Conservation (phyloP, 2,797 vertebrate genomes). For the Eidolon dupreanum region DNA sequence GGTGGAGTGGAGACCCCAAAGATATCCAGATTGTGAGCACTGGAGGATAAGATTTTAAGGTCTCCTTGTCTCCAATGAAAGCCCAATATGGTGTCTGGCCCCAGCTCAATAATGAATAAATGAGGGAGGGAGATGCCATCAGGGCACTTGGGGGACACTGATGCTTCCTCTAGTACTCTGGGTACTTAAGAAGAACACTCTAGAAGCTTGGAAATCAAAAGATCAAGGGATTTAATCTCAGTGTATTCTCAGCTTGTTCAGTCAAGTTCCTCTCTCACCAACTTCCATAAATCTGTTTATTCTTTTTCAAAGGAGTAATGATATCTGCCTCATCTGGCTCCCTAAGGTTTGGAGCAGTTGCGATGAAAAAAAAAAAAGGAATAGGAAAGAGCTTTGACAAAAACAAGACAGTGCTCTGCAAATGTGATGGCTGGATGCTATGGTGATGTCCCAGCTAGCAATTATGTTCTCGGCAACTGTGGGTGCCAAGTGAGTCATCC, state of each 20-base stretch:
- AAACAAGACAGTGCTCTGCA: conserved; percentile 58
- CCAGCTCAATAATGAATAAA: conserved; percentile 45
- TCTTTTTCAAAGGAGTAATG: conserved; percentile 50
- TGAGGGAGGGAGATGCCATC: background rate
- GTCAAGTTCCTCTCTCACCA: background rate
- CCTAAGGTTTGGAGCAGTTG: conserved; percentile 1
- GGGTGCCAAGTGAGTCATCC: conserved; percentile 55
- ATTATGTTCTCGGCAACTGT: conserved; percentile 62
- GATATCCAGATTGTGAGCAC: background rate
- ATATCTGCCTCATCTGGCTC: conserved; percentile 51
- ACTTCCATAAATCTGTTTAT: conserved; percentile 46
- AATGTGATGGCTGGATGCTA: conserved; percentile 70
- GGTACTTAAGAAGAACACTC: background rate
- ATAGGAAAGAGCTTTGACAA: conserved; percentile 60
- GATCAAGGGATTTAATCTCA: background rate
- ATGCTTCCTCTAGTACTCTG: background rate
- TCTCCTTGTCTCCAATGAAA: background rate
- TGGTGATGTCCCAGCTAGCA: conserved; percentile 64
- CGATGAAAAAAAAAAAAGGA: background rate
- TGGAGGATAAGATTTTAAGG: background rate
- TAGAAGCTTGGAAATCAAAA: conserved; percentile 43
- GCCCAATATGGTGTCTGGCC: background rate
- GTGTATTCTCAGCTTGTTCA: conserved; percentile 37
- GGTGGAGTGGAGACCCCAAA: background rate
- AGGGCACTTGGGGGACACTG: background rate